Evolutionary conservation across 1,140 invertebrate species (phyloP).

Genomic region (Latrodectus geometricus): DNA sequence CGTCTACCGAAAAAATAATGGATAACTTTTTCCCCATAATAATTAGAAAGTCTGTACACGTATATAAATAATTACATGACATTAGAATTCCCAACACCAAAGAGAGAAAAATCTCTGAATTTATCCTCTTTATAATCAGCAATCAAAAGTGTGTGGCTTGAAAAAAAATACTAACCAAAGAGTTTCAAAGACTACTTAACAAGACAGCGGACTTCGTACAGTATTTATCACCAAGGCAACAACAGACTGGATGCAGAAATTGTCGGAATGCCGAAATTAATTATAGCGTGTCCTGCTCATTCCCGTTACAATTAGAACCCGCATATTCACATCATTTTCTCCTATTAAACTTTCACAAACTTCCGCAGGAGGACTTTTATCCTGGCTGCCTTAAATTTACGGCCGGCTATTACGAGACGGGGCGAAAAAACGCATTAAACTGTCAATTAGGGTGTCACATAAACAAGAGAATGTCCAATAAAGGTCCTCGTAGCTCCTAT

Average conservation of each 20-base stretch:
- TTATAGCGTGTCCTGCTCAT: background rate
- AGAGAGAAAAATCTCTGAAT: no score
- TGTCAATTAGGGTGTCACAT: slow-evolving; percentile 46
- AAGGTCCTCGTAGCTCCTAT: background rate
- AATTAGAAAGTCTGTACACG: no score
- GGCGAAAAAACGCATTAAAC: slow-evolving; percentile 37
- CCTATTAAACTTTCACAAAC: slow-evolving; percentile 28
- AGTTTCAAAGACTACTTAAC: background rate
- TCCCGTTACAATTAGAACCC: slow-evolving; percentile 1
- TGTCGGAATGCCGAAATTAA: background rate
- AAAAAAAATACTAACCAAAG: no score
- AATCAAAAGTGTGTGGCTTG: no score
- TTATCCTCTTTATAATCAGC: no score
- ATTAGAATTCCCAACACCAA: no score
- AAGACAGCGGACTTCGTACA: background rate
- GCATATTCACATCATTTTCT: background rate
- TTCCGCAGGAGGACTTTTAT: background rate
- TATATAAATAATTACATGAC: no score
- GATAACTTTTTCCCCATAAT: no score
- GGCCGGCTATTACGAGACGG: background rate
- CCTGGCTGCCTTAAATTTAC: slow-evolving; percentile 12
- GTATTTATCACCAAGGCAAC: background rate
- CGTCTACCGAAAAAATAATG: no score
- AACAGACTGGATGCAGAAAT: background rate
- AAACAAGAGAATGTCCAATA: slow-evolving; percentile 48